Evolutionary conservation across 2,797 vertebrate species (phyloP), one percentile per base, ranked within the genome.

Genomic region (Sebastes nivosus): DNA sequence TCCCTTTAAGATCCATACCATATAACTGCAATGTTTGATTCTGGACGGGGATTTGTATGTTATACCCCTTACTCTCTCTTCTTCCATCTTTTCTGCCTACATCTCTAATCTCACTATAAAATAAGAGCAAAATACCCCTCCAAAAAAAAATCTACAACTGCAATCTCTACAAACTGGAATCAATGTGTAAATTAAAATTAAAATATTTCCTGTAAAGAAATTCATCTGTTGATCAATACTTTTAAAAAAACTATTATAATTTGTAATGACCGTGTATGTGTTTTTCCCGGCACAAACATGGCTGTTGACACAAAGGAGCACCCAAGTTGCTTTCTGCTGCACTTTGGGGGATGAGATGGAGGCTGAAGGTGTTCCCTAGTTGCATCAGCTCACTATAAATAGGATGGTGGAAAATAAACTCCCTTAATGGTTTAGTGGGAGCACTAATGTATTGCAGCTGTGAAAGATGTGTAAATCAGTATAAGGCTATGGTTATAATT

Each of bases 301-400:
- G 18, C 50, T 88, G 67, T 71, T 84, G 73, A 80, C 80, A 80
- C 68, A 70, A 81, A 86, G 59, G 29, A 70, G 72, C 38, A 61
- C 76, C 72, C 60, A 36, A 78, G 86, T 76, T 78, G 65, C 72
- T 79, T 67, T 77, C 30, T 67, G 81, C 24, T 61, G 46, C 73
- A 60, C 34, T 81, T 75, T 57, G 0, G 10, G 67, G 82, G 57
- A 83, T 13, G 34, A 71, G 77, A 61, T 58, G 67, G 64, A 78
- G 70, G 65, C 68, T 72, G 38, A 42, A 81, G 73, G 77, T 85
- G 78, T 80, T 77, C 58, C 10, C 10, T 42, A 63, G 78, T 86
- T 81, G 70, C 72, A 85, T 79, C 72, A 66, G 76, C 74, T 85
- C 52, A 60, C 71, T 87, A 74, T 80, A 79, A 83, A 85, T 72